Base-by-base conservation (phyloP, 2,113 vertebrate species). In the Oxyruncus cristatus region DNA sequence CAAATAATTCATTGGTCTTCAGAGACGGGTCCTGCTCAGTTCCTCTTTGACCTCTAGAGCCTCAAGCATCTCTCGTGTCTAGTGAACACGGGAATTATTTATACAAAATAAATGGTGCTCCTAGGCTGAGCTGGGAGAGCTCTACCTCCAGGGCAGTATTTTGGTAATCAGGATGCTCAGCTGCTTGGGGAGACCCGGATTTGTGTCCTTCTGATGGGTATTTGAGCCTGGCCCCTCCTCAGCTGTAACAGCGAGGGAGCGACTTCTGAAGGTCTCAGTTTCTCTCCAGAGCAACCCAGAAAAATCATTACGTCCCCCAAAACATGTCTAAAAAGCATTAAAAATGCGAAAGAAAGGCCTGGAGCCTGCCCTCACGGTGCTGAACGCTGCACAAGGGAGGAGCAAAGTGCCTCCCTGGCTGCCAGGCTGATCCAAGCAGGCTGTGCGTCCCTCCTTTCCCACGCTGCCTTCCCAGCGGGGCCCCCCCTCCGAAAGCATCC, bases 361-460 rank as follows among this genome's bases (percentile, higher is more conserved):
- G 42, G 28, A 78, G 37, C 42, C 47, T 35, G 24, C 66, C 62
- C 15, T n/a, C 24, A 8, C 14, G 7, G 9, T 8, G 22, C 46
- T 53, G 46, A 26, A 4, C 5, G 1, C 1, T 4, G 26, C 2
- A 4, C 37, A 65, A 77, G 80, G 46, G 5, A 0, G 1, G 39
- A 30, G 44, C 0, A 2, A 41, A 5, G 50, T 1, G 21, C 15
- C 63, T 3, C 52, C 67, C 46, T 33, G 65, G 68, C 44, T 35
- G n/a, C 26, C 26, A 18, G 33, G 68, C 19, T 42, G 61, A n/a
- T 14, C 23, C 0, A 0, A 56, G 30, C 0, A 1, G 24, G 19
- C 49, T 41, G 66, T 1, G 10, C 37, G 41, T 89, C n/a, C 47
- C 53, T 15, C 46, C 30, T 77, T 92, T 77, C 88, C 47, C 24